Evolutionary conservation across 2,113 vertebrate genomes (phyloP).

Genomic region (Proterorhinus semilunaris): DNA sequence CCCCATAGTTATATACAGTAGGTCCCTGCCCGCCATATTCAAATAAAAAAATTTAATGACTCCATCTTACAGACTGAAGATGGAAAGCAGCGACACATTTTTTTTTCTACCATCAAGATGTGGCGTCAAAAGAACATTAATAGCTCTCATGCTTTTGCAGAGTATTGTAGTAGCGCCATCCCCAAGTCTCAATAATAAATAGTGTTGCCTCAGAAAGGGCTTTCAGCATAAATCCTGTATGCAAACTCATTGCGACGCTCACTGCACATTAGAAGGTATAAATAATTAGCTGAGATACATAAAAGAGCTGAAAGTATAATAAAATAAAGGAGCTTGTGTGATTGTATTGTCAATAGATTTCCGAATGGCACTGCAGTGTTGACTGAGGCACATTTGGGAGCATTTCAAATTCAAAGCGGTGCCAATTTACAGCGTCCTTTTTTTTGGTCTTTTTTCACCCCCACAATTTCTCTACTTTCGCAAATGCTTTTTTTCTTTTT

Average conservation of each 20-base stretch:
- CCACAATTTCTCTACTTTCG: constrained; percentile 53
- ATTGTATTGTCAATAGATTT: constrained; percentile 42
- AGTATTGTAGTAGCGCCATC: not conserved
- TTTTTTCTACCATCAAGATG: too few species aligned
- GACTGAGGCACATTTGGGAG: constrained; percentile 79
- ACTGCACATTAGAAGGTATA: too few species aligned
- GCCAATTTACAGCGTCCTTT: constrained; percentile 74
- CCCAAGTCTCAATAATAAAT: not conserved
- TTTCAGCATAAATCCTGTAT: not conserved
- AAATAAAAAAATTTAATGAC: too few species aligned
- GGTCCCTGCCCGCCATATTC: too few species aligned
- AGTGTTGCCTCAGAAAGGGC: not conserved
- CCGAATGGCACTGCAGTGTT: constrained; percentile 75
- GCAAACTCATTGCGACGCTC: too few species aligned
- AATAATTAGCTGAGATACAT: not conserved
- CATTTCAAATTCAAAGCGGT: constrained; percentile 77
- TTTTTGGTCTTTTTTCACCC: constrained; percentile 48
- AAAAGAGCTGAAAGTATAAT: not conserved
- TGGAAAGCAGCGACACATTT: too few species aligned
- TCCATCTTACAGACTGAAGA: too few species aligned
- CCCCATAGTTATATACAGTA: too few species aligned
- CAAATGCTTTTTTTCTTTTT: constrained; percentile 34
- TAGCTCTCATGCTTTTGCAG: too few species aligned
- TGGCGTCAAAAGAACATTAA: too few species aligned
- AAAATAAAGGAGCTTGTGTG: not conserved